Conservation (phyloP, 2,797 vertebrate species). For the Tamandua tetradactyla region DNA sequence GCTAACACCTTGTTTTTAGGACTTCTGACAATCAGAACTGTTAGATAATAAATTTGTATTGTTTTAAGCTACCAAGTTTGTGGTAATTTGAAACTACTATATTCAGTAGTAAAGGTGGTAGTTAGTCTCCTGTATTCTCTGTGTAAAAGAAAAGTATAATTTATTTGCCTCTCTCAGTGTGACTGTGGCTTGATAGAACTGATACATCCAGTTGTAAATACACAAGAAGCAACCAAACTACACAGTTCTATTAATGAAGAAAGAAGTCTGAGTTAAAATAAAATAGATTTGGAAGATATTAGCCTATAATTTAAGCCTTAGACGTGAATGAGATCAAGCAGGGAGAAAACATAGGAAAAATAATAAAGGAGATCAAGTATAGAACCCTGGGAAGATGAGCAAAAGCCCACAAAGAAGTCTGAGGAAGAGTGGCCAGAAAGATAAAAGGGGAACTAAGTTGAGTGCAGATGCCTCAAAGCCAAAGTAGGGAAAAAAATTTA, state of each 20-base stretch:
- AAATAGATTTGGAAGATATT: background rate
- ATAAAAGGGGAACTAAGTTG: background rate
- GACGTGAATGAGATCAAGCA: background rate
- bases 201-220: background rate
- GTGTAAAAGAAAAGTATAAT: background rate
- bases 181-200: background rate
- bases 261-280: background rate
- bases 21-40: background rate
- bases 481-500: background rate
- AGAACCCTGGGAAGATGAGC: background rate
- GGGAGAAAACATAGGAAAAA: slow-evolving; percentile 42
- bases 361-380: background rate
- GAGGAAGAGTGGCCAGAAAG: background rate
- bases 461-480: background rate
- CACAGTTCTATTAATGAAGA: background rate
- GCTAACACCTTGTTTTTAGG: background rate
- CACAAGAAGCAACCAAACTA: background rate
- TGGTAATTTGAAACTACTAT: slow-evolving; percentile 21
- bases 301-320: slow-evolving; percentile 5
- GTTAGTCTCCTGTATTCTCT: background rate
- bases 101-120: background rate
- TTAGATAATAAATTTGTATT: background rate
- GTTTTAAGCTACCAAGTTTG: background rate
- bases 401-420: background rate
- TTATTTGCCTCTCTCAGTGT: background rate